Percentiles rank a stretch among this genome's conserved stretches.
These are phyloP conservation scores for Rhaphigaster nebulosa DNA, from an alignment of 2,888 invertebrate species.

Conservation along the genomic window DNA sequence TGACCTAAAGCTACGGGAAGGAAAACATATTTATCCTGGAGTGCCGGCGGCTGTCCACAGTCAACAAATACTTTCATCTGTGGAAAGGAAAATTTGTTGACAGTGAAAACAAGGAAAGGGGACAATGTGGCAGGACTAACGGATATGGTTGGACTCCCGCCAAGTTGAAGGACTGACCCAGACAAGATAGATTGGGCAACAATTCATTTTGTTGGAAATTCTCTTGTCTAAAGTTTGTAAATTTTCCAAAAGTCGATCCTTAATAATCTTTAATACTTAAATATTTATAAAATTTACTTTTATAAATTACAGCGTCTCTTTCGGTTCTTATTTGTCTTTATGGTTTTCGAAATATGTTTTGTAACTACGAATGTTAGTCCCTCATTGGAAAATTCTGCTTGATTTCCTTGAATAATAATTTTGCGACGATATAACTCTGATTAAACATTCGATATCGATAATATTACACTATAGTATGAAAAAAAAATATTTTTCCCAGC, in stretches of 20 bases:
- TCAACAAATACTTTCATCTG: constrained; percentile 2
- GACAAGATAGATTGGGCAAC: not conserved
- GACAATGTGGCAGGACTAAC: not conserved
- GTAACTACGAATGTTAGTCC: no score
- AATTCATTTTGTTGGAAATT: not conserved
- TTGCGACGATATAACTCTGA: no score
- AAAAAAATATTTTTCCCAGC: no score
- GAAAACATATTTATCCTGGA: constrained; percentile 7
- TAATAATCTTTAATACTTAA: not conserved
- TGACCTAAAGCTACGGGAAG: not conserved
- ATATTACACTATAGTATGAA: no score
- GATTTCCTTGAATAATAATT: no score
- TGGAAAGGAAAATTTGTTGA: constrained; percentile 28
- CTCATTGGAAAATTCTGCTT: no score
- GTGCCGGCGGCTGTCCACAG: not conserved
- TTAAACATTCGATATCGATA: no score
- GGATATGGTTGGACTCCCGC: not conserved
- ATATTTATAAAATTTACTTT: not conserved
- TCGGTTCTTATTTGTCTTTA: no score
- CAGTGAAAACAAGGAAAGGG: not conserved
- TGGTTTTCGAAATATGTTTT: no score
- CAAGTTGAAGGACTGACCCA: not conserved
- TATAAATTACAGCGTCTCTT: not conserved
- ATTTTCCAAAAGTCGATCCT: not conserved
- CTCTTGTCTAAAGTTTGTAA: not conserved